Evolutionary conservation across 2,888 invertebrate genomes (phyloP).

Genomic region (Lamellibrachia satsuma): DNA sequence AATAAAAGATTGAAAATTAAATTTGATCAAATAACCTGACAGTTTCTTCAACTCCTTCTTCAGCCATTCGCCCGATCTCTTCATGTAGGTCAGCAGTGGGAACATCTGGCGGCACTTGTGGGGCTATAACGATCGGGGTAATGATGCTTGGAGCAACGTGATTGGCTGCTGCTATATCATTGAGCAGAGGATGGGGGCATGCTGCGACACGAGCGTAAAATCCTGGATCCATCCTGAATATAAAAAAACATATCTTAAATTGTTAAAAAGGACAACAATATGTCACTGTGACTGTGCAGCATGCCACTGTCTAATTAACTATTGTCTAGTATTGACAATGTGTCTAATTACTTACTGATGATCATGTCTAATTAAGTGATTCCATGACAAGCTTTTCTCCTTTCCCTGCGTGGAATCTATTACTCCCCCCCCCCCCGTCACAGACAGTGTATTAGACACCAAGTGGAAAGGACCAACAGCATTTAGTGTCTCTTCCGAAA

Average conservation of each 20-base stretch:
- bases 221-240: background rate
- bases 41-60: conserved; percentile 56
- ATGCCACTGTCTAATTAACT: background rate
- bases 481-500: too few relatives aligned
- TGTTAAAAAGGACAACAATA: background rate
- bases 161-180: background rate
- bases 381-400: too few relatives aligned
- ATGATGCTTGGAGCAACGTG: background rate
- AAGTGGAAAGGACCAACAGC: too few relatives aligned
- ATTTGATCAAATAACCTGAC: conserved; percentile 47
- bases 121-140: background rate
- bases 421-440: too few relatives aligned
- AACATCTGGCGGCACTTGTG: conserved; percentile 32
- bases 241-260: too few relatives aligned
- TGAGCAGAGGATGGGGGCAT: background rate
- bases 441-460: too few relatives aligned
- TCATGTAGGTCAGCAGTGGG: conserved; percentile 45
- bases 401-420: too few relatives aligned
- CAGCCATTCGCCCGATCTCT: conserved; percentile 46
- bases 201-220: background rate
- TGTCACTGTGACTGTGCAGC: background rate
- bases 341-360: too few relatives aligned
- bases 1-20: background rate
- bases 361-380: too few relatives aligned
- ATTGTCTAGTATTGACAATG: background rate